phyloP scores from a whole-genome alignment of 53 echinoderm and acorn worm species.

The Echinarachnius parma region DNA sequence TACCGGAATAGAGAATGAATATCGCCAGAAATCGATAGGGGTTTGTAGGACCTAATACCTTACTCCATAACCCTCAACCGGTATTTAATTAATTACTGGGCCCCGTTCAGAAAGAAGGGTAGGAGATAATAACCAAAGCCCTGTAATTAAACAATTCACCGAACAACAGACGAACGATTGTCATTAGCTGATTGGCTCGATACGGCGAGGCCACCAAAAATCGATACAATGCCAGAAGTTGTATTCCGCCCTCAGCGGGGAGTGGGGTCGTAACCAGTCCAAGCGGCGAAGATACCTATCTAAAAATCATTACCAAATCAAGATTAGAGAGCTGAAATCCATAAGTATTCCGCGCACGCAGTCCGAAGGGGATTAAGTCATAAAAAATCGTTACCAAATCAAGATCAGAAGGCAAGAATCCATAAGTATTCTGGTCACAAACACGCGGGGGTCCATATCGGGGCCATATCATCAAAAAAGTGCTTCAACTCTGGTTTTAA shows the following conservation, averaged over 20 bases:
- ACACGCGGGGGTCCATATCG: too few relatives aligned
- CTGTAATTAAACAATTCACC: constrained; percentile 45
- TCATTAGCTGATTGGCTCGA: constrained; percentile 36
- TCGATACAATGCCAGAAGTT: constrained; percentile 29
- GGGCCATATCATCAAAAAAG: too few relatives aligned
- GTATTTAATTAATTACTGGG: constrained; percentile 41
- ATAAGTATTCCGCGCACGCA: too few relatives aligned
- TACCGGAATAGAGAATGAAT: too few relatives aligned
- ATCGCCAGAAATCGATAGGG: too few relatives aligned
- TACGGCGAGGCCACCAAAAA: not conserved
- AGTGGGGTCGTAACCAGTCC: constrained; percentile 2
- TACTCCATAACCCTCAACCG: constrained; percentile 20
- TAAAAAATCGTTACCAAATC: too few relatives aligned
- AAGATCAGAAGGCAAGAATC: too few relatives aligned
- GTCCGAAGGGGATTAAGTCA: too few relatives aligned
- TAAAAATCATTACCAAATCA: constrained; percentile 35
- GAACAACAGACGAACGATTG: constrained; percentile 32
- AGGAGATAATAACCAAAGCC: constrained; percentile 47
- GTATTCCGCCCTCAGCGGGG: constrained; percentile 42
- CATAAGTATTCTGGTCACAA: too few relatives aligned
- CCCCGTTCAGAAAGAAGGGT: constrained; percentile 29
- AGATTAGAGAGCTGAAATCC: too few relatives aligned
- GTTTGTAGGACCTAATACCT: too few relatives aligned
- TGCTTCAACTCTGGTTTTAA: constrained; percentile 17
- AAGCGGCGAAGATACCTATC: too few relatives aligned